Conservation (phyloP, 2,113 vertebrate species). For the Tragelaphus strepsiceros region DNA sequence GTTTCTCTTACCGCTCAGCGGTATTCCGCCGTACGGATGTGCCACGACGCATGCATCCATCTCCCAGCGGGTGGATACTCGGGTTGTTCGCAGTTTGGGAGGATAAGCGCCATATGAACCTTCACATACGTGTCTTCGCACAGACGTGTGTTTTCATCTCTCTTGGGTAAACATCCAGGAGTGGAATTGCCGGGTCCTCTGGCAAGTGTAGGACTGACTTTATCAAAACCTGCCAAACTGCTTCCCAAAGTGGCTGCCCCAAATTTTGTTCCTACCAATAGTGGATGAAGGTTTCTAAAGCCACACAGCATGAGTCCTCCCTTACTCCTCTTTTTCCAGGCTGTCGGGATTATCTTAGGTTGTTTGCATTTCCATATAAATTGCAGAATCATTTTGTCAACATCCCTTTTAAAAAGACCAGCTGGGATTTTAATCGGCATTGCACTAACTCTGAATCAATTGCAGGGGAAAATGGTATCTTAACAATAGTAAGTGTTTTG, state of each 20-base stretch:
- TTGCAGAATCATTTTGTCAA: neutral
- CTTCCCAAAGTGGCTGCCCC: neutral
- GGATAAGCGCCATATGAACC: accelerated
- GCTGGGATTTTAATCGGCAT: neutral
- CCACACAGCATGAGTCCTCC: accelerated
- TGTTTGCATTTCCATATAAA: neutral
- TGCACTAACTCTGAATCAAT: neutral
- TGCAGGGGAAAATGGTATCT: neutral
- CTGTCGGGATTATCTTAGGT: neutral
- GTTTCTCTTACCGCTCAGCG: accelerated
- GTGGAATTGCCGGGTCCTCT: neutral
- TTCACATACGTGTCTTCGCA: accelerated
- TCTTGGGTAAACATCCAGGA: neutral
- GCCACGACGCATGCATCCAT: accelerated
- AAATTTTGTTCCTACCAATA: accelerated
- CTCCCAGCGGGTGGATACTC: accelerated
- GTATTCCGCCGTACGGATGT: accelerated
- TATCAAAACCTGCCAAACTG: neutral
- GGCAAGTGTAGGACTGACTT: accelerated
- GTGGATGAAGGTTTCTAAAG: accelerated
- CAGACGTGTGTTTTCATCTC: accelerated
- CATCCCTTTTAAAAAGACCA: neutral
- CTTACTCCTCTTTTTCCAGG: neutral
- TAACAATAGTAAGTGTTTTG: neutral
- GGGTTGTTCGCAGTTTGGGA: neutral